Evolutionary conservation across 2,797 vertebrate species (phyloP).

Genomic region (Rhinogobio ventralis): DNA sequence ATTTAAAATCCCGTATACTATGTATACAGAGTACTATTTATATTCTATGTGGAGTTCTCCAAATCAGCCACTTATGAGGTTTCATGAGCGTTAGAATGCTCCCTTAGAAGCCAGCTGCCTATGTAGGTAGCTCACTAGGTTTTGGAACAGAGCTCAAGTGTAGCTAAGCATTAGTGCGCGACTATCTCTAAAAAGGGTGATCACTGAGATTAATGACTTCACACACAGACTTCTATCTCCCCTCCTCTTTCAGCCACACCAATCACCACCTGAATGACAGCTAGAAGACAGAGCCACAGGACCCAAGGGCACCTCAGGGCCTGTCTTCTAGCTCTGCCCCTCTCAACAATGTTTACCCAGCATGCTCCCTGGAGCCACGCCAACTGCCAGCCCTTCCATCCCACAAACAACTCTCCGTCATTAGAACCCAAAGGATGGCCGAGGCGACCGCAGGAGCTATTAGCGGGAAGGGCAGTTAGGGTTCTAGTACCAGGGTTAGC

Average conservation of each 20-base stretch:
- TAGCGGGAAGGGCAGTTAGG: constrained; percentile 33
- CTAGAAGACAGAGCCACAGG: constrained; percentile 16
- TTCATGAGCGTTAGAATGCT: neutral
- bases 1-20: too few relatives aligned
- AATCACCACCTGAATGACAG: constrained; percentile 22
- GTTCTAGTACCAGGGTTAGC: constrained; percentile 42
- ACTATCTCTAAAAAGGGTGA: constrained; percentile 24
- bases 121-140: neutral
- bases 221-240: neutral
- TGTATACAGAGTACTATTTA: neutral
- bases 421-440: constrained; percentile 40
- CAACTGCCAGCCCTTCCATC: constrained; percentile 57
- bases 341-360: constrained; percentile 56
- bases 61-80: neutral
- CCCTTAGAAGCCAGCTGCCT: neutral
- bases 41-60: neutral
- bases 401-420: constrained; percentile 38
- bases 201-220: constrained; percentile 31
- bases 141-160: neutral
- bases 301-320: constrained; percentile 59
- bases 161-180: neutral
- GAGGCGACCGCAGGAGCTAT: constrained; percentile 40
- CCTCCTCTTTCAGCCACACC: constrained; percentile 22
- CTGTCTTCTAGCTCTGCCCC: constrained; percentile 64
- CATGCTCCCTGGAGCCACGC: constrained; percentile 61